A percentile compares a stretch with the other conserved stretches of the same genome.
Conservation (phyloP, 2,888 invertebrate genomes). For the Thymelicus acteon region DNA sequence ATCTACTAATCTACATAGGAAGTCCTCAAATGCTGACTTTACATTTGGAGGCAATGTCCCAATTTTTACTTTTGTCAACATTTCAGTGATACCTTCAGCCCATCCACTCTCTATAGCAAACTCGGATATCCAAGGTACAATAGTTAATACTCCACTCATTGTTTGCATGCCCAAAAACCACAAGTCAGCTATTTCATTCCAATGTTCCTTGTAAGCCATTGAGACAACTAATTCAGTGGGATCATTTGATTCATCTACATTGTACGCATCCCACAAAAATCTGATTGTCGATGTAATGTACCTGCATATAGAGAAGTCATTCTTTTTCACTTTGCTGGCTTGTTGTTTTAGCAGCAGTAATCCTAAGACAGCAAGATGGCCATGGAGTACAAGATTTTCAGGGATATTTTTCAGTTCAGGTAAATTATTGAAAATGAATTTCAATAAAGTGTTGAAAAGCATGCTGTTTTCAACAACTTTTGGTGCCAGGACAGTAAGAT, state of each 20-base stretch:
- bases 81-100: conserved; percentile 94
- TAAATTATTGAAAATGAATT: conserved; percentile 93
- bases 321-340: conserved; percentile 92
- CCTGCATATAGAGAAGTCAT: conserved; percentile 94
- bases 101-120: conserved; percentile 97
- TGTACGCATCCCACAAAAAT: conserved; percentile 97
- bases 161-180: conserved; percentile 98
- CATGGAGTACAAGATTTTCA: conserved; percentile 93
- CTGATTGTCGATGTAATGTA: conserved; percentile 95
- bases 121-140: conserved; percentile 95
- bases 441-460: conserved; percentile 91
- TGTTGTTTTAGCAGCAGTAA: conserved; percentile 93
- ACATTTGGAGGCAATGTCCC: conserved; percentile 93
- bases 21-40: conserved; percentile 95
- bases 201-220: conserved; percentile 93
- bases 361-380: conserved; percentile 93
- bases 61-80: conserved; percentile 92
- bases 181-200: conserved; percentile 95
- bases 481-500: conserved; percentile 94
- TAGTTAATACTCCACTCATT: conserved; percentile 91
- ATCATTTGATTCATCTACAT: conserved; percentile 94
- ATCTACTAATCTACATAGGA: conserved; percentile 92
- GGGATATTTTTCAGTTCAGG: conserved; percentile 93
- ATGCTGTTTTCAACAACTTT: conserved; percentile 92
- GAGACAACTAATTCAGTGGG: conserved; percentile 92